Conservation (phyloP, 2,888 invertebrate genomes). For the Eupithecia abbreviata region DNA sequence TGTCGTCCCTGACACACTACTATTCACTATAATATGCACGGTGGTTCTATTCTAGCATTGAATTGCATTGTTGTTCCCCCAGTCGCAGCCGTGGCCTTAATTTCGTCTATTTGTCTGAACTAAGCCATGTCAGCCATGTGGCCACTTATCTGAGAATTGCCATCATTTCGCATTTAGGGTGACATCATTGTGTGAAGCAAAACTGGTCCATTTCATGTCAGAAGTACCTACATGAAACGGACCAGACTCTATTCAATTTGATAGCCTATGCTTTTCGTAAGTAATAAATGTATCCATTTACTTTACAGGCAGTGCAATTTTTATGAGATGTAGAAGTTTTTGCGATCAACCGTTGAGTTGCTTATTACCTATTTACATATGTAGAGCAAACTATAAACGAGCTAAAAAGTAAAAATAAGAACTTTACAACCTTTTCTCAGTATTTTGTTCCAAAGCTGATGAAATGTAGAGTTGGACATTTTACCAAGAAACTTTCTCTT, state of each 20-base stretch:
- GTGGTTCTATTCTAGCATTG: constrained; percentile 35
- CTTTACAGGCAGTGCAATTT: neutral
- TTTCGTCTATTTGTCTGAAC: constrained; percentile 35
- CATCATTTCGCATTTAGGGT: constrained; percentile 22
- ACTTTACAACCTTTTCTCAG: constrained; percentile 3
- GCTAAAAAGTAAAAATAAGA: neutral
- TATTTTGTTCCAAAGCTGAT: neutral
- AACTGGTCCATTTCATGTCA: constrained; percentile 19
- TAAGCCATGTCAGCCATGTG: constrained; percentile 22
- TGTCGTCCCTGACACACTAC: constrained; percentile 36
- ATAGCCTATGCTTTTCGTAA: neutral
- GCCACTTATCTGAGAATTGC: constrained; percentile 27
- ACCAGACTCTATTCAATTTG: constrained; percentile 1
- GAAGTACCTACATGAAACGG: neutral
- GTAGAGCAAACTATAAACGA: constrained; percentile 5
- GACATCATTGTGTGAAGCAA: constrained; percentile 20
- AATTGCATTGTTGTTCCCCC: constrained; percentile 39
- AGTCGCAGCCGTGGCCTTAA: constrained; percentile 40
- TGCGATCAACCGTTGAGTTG: neutral
- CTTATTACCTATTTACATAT: neutral
- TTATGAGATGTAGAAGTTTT: neutral
- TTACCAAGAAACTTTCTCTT: constrained; percentile 28
- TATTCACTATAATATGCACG: constrained; percentile 21
- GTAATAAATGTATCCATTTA: neutral
- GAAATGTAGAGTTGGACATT: constrained; percentile 10